Percentiles rank a stretch among this genome's conserved stretches.
Conservation (phyloP, 2,797 vertebrate species). For the Tragelaphus eurycerus region DNA sequence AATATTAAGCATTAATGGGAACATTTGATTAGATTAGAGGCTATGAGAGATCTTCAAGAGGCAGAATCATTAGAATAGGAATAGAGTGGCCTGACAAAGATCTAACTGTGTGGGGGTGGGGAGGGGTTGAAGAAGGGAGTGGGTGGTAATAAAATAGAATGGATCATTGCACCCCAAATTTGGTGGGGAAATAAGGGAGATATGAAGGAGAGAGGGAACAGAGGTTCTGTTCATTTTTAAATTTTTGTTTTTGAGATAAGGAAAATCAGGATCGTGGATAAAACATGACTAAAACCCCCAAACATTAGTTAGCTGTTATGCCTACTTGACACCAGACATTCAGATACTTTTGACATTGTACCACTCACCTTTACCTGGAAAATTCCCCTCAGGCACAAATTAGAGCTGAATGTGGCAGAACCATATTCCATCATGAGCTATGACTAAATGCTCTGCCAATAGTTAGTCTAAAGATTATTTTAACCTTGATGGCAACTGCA, state of each 20-base stretch:
- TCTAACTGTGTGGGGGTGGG: background rate
- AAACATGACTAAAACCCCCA: background rate
- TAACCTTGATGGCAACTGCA: slow-evolving; percentile 59
- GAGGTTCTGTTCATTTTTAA: background rate
- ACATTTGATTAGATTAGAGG: background rate
- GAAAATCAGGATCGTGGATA: background rate
- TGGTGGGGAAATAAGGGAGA: background rate
- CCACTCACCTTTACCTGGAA: background rate
- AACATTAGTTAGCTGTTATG: background rate
- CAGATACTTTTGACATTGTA: background rate
- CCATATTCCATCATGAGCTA: background rate
- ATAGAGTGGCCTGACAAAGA: background rate
- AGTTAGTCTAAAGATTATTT: background rate
- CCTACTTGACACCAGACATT: background rate
- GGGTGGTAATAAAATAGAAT: background rate
- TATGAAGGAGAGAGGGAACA: background rate
- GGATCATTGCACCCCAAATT: background rate
- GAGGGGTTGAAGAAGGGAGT: background rate
- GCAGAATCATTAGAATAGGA: background rate
- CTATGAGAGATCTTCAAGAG: background rate
- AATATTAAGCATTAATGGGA: background rate
- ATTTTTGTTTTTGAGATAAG: background rate
- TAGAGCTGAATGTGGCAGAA: background rate
- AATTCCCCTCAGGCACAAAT: background rate
- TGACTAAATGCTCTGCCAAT: slow-evolving; percentile 6